Evolutionary conservation across 2,888 invertebrate genomes (phyloP).

Genomic region (Alsophila aescularia): DNA sequence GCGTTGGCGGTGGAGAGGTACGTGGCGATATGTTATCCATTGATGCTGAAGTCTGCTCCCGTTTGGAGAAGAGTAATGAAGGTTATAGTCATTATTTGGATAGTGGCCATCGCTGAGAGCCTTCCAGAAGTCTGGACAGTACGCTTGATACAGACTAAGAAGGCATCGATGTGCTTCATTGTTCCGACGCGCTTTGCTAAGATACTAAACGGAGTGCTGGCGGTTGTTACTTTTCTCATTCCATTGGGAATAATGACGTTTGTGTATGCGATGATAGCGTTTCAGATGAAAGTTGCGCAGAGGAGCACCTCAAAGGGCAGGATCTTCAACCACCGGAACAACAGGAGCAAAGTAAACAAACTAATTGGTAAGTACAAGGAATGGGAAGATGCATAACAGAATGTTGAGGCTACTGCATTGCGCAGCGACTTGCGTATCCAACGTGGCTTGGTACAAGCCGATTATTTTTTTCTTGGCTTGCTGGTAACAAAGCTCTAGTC

Average conservation of each 20-base stretch:
- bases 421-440: no score
- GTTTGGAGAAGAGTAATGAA: conserved; percentile 57
- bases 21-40: conserved; percentile 60
- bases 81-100: conserved; percentile 55
- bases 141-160: conserved; percentile 47
- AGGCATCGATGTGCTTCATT: conserved; percentile 51
- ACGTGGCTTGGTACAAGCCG: no score
- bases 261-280: conserved; percentile 61
- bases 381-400: background rate
- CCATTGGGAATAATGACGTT: conserved; percentile 61
- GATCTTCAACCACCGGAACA: conserved; percentile 59
- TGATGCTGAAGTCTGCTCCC: conserved; percentile 49
- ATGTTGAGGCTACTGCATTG: no score
- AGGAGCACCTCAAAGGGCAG: conserved; percentile 45
- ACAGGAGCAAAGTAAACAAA: conserved; percentile 62
- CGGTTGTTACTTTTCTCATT: conserved; percentile 55
- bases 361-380: conserved; percentile 59
- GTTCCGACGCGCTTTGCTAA: conserved; percentile 53
- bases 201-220: conserved; percentile 54
- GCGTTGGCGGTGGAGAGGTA: conserved; percentile 63
- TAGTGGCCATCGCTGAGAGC: conserved; percentile 55
- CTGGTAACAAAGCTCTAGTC: no score
- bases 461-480: no score
- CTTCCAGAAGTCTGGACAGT: conserved; percentile 59
- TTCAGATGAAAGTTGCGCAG: conserved; percentile 54